phyloP scores from a whole-genome alignment of 2,797 vertebrate species.

The Eremophila alpestris region DNA sequence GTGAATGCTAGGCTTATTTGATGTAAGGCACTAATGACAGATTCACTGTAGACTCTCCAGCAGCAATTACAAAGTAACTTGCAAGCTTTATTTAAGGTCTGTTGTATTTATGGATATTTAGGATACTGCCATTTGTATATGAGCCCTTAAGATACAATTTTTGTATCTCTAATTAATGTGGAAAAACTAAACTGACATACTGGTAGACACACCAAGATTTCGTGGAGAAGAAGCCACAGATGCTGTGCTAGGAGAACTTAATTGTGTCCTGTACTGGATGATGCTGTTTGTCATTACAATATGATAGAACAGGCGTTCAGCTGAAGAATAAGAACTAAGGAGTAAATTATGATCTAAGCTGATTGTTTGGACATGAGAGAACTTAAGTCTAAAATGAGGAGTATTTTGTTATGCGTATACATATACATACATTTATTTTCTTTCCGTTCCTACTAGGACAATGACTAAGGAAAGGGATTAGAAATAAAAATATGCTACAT shows the following conservation, averaged over 20 bases:
- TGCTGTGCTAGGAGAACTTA: not conserved
- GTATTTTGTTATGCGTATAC: not conserved
- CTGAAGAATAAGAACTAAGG: not conserved
- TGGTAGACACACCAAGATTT: not conserved
- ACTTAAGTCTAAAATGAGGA: not conserved
- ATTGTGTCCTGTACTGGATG: not conserved
- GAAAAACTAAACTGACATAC: not conserved
- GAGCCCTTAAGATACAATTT: no score
- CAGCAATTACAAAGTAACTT: rapidly evolving
- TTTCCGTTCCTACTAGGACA: no score
- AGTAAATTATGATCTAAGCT: not conserved
- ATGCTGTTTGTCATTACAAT: rapidly evolving
- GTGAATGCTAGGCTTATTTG: not conserved
- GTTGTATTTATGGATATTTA: not conserved
- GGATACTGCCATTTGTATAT: not conserved
- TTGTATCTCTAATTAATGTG: not conserved
- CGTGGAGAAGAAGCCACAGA: not conserved
- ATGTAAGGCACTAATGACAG: not conserved
- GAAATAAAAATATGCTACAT: not conserved
- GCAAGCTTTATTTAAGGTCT: not conserved
- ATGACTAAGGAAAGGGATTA: not conserved
- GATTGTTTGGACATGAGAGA: not conserved
- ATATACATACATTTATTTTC: not conserved
- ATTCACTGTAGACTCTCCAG: not conserved
- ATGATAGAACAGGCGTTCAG: not conserved